Evolutionary conservation across 2,888 invertebrate genomes (phyloP), one percentile per base, ranked within the genome.

Genomic region (Gandaritis pyraliata): DNA sequence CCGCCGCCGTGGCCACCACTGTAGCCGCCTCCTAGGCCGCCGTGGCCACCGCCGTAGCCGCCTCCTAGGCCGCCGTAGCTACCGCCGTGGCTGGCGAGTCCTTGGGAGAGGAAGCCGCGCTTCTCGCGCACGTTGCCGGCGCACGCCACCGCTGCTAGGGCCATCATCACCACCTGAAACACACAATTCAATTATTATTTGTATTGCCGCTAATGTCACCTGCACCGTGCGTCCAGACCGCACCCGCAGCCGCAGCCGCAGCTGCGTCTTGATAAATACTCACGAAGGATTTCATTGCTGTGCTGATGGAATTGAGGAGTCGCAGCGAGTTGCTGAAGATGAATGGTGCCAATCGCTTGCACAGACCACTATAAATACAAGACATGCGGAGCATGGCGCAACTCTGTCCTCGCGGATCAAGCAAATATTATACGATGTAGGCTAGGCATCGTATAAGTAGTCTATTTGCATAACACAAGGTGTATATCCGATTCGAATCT

Each of bases 71-170:
- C 56, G 52, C 57, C 55, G 43, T 49, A 41, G 43, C 57, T 49
- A 5, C 60, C 60, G 43, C 52, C 45, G 61, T 47, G 39, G 29
- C 58, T 54, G 23, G 60, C 39, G 46, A 49, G 51, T 18, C 60
- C 60, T 18, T 59, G 58, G 59, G 65, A 54, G 61, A 71, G 69
- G 65, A 53, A 64, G 65, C 75, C 71, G 58, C 74, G 74, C 65
- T 77, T 77, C 54, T 72, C 75, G 16, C 74, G 64, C 38, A 68
- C 73, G 11, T 69, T 71, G 41, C 70, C 64, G 18, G 72, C 75
- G 55, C 69, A 61, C 23, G 68, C 72, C 48, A 65, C 68, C 61
- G 65, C 68, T 53, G 13, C 51, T 30, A 64, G 59, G 13, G 59
- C 56, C 59, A 64, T 56, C 52, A 64, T 52, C 56, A 72, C 65